phyloP scores from a whole-genome alignment of 2,797 vertebrate genomes.

The Poecilia velifera region DNA sequence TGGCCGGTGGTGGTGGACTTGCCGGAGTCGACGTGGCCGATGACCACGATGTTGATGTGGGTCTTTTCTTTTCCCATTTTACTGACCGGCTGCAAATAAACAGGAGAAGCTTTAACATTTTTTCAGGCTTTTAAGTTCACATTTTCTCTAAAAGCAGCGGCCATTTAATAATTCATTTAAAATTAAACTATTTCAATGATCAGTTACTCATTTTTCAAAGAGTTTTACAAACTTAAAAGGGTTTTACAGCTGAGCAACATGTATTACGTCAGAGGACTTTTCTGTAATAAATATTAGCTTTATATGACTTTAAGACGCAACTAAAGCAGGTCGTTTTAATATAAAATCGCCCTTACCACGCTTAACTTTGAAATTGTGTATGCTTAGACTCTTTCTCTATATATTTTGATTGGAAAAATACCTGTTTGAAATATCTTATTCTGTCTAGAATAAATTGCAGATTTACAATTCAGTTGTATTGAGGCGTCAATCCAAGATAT shows the following conservation, averaged over 20 bases:
- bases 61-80: conserved; percentile 83
- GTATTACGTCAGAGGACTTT: neutral
- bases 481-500: too few relatives aligned
- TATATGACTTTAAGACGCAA: neutral
- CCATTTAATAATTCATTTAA: neutral
- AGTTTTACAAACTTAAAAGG: neutral
- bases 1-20: conserved; percentile 85
- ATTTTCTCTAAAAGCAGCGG: too few relatives aligned
- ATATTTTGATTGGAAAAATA: too few relatives aligned
- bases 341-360: too few relatives aligned
- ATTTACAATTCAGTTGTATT: neutral
- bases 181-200: neutral
- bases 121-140: neutral
- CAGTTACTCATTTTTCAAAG: neutral
- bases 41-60: conserved; percentile 86
- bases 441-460: too few relatives aligned
- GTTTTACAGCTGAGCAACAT: neutral
- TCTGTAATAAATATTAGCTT: neutral
- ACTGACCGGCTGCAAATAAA: conserved; percentile 60
- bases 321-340: too few relatives aligned
- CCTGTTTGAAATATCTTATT: too few relatives aligned
- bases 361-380: too few relatives aligned
- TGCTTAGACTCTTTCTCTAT: too few relatives aligned
- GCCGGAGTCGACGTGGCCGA: conserved; percentile 85
- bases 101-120: neutral